Percentiles rank a stretch among this genome's conserved stretches.
Conservation (phyloP, 2,113 vertebrate species). For the Thymallus thymallus region DNA sequence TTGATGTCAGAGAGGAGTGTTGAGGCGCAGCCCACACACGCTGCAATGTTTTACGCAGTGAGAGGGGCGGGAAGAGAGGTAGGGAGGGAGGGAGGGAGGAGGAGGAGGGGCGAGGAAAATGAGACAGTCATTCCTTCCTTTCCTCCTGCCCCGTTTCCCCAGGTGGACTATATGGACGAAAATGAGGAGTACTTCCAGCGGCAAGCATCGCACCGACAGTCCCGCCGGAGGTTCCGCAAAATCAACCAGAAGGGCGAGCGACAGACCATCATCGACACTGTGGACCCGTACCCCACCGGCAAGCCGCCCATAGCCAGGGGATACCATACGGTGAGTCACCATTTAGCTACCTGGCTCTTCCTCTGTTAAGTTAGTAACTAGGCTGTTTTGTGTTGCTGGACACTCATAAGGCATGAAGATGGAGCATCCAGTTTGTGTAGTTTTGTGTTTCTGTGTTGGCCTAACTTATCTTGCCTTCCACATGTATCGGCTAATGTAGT, state of each 20-base stretch:
- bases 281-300: slow-evolving; percentile 91
- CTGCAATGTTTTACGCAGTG: slow-evolving; percentile 71
- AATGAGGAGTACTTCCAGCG: slow-evolving; percentile 99
- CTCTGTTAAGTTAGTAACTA: too few relatives aligned
- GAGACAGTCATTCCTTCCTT: slow-evolving; percentile 47
- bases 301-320: slow-evolving; percentile 91
- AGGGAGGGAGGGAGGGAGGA: slow-evolving; percentile 25
- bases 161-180: slow-evolving; percentile 99
- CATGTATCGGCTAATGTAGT: too few relatives aligned
- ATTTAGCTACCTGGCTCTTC: too few relatives aligned
- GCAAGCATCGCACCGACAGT: slow-evolving; percentile 96
- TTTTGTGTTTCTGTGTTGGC: too few relatives aligned
- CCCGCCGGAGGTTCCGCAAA: slow-evolving; percentile 94
- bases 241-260: slow-evolving; percentile 98
- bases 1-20: slow-evolving; percentile 59
- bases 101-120: slow-evolving; percentile 24
- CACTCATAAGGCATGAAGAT: too few relatives aligned
- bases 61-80: slow-evolving; percentile 34
- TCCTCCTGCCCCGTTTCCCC: slow-evolving; percentile 41
- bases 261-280: slow-evolving; percentile 98
- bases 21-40: slow-evolving; percentile 53
- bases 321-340: slow-evolving; percentile 91
- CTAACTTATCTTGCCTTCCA: too few relatives aligned
- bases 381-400: too few relatives aligned
- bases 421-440: too few relatives aligned